Evolutionary conservation across 2,797 vertebrate genomes (phyloP), one percentile per base, ranked within the genome.

Genomic region (Melanotaenia nigrans): DNA sequence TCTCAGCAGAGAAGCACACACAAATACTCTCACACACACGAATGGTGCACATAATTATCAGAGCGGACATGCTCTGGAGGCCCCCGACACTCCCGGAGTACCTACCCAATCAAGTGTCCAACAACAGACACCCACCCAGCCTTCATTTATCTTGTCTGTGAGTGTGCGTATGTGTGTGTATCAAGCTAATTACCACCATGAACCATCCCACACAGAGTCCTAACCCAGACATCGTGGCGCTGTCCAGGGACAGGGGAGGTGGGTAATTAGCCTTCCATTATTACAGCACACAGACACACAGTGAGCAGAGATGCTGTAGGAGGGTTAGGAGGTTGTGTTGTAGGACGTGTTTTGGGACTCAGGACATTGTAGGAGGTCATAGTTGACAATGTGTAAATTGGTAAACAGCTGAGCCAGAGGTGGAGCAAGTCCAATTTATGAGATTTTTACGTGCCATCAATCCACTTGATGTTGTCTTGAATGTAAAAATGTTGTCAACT

Each of bases 61-160:
- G 95, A 88, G 87, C 85, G 89, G 94, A 94, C 94, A 93, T 92
- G 95, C 94, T 95, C 93, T 83, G 88, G 91, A 93, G 94, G 90
- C 87, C 90, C 75, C 79, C 90, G 90, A 90, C 85, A 86, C 92
- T 93, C 93, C 94, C 90, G 68, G 75, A 73, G 87, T 94, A 94
- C 93, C 94, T 94, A 89, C 92, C 93, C 93, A 95, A 95, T 95
- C 94, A 95, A 93, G 87, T 92, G 94, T 94, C 93, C 93, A 94
- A 93, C 91, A 94, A 93, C 92, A 91, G 87, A 94, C 91, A 90
- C 88, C 90, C 86, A 92, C 90, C 86, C 87, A 87, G 85, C 90
- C 95, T 96, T 96, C 96, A 96, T 99, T 98, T 97, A 96, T 99
- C 96, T 98, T 98, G 96, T 98, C 95, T 95, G 73, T 54, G 84